Base-by-base conservation (phyloP, 2,797 vertebrate species). In the Amazona finschi region DNA sequence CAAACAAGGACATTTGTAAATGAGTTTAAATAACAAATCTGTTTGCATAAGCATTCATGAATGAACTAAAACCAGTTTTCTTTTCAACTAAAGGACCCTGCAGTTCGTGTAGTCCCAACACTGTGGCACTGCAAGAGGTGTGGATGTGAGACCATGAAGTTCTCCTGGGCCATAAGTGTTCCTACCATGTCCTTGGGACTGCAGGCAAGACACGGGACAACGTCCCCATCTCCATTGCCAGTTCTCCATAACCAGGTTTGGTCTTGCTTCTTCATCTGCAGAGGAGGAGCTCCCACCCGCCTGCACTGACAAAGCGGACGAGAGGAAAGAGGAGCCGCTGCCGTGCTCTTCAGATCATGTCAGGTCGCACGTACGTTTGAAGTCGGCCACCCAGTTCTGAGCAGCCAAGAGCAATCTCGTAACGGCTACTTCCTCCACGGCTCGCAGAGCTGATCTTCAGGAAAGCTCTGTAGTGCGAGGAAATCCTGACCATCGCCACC, bases 401-500 rank as follows among this genome's bases (percentile, higher is more conserved):
- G 86, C 85, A 60, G 90, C 77, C 90, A 70, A 87, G 77, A 94
- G 93, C 76, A 39, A 78, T 30, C 85, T 87, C 7, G 2, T 55
- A 52, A 86, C 0, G 38, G 88, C 43, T 4, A 74, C 95, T 97
- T 97, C 97, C 96, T 95, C 90, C 82, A 6, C 28, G 0, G 28
- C 33, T 72, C 2, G 4, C 47, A 15, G 85, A 36, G 87, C 85
- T 77, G 87, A 91, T 52, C 93, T 85, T 90, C 97, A 97, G 97
- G 96, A 95, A 97, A 86, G 91, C 94, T 90, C 82, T 81, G 93
- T 2, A 81, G 90, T 3, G 44, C 1, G 53, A 96, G 96, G 96
- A 97, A 97, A 97, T 97, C 95, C 96, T 96, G 84, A 57, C 79
- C 88, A 89, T 92, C 21, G 0, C 92, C 95, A 87, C 76, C 25